These are phyloP conservation scores for Reinhardtius hippoglossoides DNA, from an alignment of 2,113 vertebrate genomes.

Conservation along the genomic window DNA sequence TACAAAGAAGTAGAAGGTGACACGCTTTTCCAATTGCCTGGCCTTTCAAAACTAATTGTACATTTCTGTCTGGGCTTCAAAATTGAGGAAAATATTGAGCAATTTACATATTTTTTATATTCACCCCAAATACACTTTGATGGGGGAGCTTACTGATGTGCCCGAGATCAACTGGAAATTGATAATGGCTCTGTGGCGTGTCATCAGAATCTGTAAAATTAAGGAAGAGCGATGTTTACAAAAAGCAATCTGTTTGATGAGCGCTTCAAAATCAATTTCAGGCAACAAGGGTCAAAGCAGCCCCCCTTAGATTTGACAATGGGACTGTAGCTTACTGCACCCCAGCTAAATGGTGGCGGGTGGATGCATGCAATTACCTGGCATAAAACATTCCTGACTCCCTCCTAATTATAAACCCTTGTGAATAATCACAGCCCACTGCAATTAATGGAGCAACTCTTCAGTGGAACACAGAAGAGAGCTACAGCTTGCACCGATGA, in stretches of 20 bases:
- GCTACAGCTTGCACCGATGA: constrained; percentile 41
- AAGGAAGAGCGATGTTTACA: constrained; percentile 66
- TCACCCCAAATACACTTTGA: constrained; percentile 18
- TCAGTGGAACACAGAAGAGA: constrained; percentile 52
- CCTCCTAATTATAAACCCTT: constrained; percentile 79
- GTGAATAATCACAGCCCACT: constrained; percentile 80
- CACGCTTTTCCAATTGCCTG: constrained; percentile 50
- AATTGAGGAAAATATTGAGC: constrained; percentile 46
- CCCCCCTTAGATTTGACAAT: constrained; percentile 62
- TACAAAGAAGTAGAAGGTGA: constrained; percentile 50
- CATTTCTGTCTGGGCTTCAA: constrained; percentile 29
- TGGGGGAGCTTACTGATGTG: constrained; percentile 34
- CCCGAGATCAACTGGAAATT: constrained; percentile 49
- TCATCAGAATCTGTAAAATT: constrained; percentile 61
- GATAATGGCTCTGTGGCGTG: constrained; percentile 41
- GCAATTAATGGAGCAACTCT: constrained; percentile 77
- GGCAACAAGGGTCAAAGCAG: constrained; percentile 67
- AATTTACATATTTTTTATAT: constrained; percentile 51
- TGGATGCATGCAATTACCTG: constrained; percentile 74
- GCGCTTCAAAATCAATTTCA: constrained; percentile 75
- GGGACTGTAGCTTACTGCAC: constrained; percentile 55
- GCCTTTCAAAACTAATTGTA: constrained; percentile 55
- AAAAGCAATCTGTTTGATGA: constrained; percentile 71
- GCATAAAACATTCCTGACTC: constrained; percentile 77
- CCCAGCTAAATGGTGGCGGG: constrained; percentile 52